These are phyloP conservation scores for Drosophila villosipedis DNA, from an alignment of 2,888 invertebrate species.

Conservation along the genomic window DNA sequence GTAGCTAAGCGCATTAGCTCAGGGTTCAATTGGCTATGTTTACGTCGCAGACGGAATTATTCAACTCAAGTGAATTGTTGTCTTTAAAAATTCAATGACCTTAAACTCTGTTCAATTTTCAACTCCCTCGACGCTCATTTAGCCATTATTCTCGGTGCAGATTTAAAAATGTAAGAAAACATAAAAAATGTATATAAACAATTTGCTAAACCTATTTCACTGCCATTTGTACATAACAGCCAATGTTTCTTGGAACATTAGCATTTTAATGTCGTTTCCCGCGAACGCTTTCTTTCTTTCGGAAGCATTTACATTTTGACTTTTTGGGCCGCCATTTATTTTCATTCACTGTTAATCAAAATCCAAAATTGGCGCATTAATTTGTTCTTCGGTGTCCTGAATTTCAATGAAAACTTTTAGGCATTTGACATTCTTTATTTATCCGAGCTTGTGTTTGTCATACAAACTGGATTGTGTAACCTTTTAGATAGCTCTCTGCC, in stretches of 20 bases:
- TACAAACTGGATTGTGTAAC: constrained; percentile 25
- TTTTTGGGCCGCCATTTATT: constrained; percentile 43
- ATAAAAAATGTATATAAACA: constrained; percentile 1
- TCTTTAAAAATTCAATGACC: neutral
- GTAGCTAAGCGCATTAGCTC: neutral
- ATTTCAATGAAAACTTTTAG: constrained; percentile 50
- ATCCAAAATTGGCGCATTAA: constrained; percentile 59
- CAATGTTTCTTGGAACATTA: constrained; percentile 23
- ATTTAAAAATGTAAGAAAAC: neutral
- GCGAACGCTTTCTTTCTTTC: constrained; percentile 12
- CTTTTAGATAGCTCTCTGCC: constrained; percentile 20
- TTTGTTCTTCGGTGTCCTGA: constrained; percentile 45
- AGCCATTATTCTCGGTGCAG: neutral
- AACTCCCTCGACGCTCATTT: neutral
- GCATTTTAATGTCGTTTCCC: constrained; percentile 40
- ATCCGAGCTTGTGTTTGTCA: constrained; percentile 16
- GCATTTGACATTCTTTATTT: constrained; percentile 30
- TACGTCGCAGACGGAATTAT: neutral
- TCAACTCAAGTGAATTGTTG: neutral
- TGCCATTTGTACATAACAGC: constrained; percentile 10
- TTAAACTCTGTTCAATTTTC: neutral
- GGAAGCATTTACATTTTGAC: constrained; percentile 24
- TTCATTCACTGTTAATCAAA: constrained; percentile 61
- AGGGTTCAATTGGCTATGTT: neutral
- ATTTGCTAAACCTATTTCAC: constrained; percentile 3